Evolutionary conservation across 2,888 invertebrate species (phyloP).

Genomic region (Parapristionchus giblindavisi): DNA sequence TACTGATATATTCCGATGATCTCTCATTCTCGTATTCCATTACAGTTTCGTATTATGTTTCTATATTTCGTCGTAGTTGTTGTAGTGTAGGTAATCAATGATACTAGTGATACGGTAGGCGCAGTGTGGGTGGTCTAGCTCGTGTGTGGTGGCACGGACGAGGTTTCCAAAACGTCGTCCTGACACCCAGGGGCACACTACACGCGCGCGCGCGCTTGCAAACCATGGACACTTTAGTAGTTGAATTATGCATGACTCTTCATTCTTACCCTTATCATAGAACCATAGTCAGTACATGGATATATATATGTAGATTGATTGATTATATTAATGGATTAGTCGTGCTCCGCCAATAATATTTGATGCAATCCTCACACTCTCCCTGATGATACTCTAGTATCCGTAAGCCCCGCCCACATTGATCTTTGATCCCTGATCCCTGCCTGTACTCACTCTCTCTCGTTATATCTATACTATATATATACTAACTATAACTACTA

Average conservation of each 20-base stretch:
- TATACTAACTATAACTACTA: not conserved
- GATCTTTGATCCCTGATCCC: too few species aligned
- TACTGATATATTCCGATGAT: too few species aligned
- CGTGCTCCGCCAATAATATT: too few species aligned
- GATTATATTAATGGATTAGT: too few species aligned
- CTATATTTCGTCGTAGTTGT: not conserved
- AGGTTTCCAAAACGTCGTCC: constrained; percentile 18
- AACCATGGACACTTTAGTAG: not conserved
- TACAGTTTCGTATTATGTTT: not conserved
- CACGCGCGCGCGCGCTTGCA: too few species aligned
- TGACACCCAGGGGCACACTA: not conserved
- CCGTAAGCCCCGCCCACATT: not conserved
- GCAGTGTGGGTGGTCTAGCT: not conserved
- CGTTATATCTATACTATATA: not conserved
- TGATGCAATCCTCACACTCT: too few species aligned
- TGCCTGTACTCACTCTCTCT: not conserved
- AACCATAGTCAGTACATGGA: not conserved
- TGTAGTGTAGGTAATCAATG: not conserved
- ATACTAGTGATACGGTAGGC: not conserved
- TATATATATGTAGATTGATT: too few species aligned
- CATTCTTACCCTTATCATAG: not conserved
- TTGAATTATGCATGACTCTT: not conserved
- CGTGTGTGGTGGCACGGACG: constrained; percentile 4
- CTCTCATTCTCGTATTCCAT: not conserved
- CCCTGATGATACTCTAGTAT: too few species aligned